Evolutionary conservation across 1,140 invertebrate genomes (phyloP).

Genomic region (Leptestheria dahalacensis): DNA sequence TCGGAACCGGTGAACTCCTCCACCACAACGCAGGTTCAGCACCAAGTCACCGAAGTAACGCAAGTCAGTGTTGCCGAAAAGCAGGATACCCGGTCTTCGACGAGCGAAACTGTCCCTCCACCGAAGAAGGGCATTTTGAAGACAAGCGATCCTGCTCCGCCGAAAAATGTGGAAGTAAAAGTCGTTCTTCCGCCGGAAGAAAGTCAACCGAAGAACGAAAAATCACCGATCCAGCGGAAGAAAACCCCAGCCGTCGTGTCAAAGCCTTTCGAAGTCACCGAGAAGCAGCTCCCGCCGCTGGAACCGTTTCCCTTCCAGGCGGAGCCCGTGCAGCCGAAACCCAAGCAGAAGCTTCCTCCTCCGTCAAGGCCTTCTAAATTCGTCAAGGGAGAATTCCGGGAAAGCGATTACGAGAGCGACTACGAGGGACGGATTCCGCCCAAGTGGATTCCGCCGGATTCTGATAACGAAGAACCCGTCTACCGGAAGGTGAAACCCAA

Average conservation of each 20-base stretch:
- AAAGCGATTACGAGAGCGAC: constrained; percentile 58
- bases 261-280: no score
- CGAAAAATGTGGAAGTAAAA: no score
- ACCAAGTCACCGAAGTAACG: not conserved
- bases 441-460: constrained; percentile 39
- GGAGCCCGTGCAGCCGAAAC: constrained; percentile 26
- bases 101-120: no score
- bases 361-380: constrained; percentile 46
- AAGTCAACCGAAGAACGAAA: no score
- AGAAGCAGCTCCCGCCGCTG: not conserved
- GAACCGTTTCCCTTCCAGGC: constrained; percentile 35
- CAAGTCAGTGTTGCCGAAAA: no score
- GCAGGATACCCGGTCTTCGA: no score
- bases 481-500: constrained; percentile 24
- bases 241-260: not conserved
- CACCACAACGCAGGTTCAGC: not conserved
- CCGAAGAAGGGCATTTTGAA: no score
- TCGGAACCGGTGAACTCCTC: not conserved
- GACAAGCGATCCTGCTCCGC: no score
- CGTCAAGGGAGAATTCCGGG: constrained; percentile 47
- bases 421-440: constrained; percentile 46
- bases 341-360: constrained; percentile 22
- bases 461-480: constrained; percentile 35
- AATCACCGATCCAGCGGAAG: no score
- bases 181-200: no score